Conservation (phyloP, 2,113 vertebrate species). For the Lates calcarifer region DNA sequence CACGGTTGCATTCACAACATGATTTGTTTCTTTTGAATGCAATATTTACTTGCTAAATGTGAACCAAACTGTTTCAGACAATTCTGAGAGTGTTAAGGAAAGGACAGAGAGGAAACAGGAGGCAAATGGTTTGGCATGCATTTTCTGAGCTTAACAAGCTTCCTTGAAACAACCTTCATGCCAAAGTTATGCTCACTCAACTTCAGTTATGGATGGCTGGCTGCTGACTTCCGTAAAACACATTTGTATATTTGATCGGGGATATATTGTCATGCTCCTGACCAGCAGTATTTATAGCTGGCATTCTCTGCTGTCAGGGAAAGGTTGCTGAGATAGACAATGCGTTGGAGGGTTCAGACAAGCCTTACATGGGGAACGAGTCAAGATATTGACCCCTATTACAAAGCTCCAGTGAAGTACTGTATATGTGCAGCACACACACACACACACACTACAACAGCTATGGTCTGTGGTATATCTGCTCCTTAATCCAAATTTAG, state of each 20-base stretch:
- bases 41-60: constrained; percentile 34
- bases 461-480: constrained; percentile 27
- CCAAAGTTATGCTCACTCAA: constrained; percentile 73
- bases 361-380: constrained; percentile 58
- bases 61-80: constrained; percentile 20
- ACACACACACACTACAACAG: constrained; percentile 27
- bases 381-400: constrained; percentile 56
- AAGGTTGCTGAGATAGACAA: constrained; percentile 79
- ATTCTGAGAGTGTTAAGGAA: constrained; percentile 4
- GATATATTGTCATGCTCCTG: constrained; percentile 69
- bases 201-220: constrained; percentile 69
- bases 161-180: constrained; percentile 78
- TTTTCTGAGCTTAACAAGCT: constrained; percentile 54
- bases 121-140: constrained; percentile 32
- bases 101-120: constrained; percentile 22
- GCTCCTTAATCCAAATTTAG: constrained; percentile 77
- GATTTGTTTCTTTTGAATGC: constrained; percentile 42
- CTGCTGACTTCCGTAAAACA: constrained; percentile 78
- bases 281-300: constrained; percentile 76
- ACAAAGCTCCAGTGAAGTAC: constrained; percentile 44
- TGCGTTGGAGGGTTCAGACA: constrained; percentile 61
- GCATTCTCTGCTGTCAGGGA: constrained; percentile 73
- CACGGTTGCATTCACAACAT: constrained; percentile 44
- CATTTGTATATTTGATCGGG: constrained; percentile 82
- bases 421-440: constrained; percentile 23